Percentiles rank a stretch among this genome's conserved stretches.
Evolutionary conservation across 2,888 invertebrate genomes (phyloP).

Genomic region (Salticus scenicus): DNA sequence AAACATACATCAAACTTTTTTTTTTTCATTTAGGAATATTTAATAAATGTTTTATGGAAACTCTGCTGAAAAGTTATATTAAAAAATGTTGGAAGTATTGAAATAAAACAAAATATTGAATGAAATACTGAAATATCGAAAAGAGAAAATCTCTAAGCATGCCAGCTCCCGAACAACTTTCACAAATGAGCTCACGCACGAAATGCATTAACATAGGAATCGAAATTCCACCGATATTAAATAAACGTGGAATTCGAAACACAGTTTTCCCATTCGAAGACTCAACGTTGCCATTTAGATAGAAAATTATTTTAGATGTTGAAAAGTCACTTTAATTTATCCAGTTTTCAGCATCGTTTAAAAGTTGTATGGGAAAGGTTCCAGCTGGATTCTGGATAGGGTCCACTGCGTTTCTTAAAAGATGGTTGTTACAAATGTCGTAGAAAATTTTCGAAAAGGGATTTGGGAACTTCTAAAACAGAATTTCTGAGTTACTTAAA

Average conservation of each 20-base stretch:
- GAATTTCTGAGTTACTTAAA: too few species aligned
- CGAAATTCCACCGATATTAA: background rate
- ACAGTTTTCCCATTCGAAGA: background rate
- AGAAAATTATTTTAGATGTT: conserved; percentile 24
- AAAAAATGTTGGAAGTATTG: too few species aligned
- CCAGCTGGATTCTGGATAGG: too few species aligned
- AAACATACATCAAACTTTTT: too few species aligned
- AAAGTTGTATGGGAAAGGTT: background rate
- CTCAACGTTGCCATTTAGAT: conserved; percentile 1
- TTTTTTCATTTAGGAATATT: too few species aligned
- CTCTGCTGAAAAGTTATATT: too few species aligned
- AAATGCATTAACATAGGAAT: conserved; percentile 5
- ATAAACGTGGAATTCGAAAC: background rate
- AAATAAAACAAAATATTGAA: too few species aligned
- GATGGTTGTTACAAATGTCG: too few species aligned
- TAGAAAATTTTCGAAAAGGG: too few species aligned
- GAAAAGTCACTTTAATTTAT: conserved; percentile 28
- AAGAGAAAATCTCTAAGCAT: background rate
- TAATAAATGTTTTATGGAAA: too few species aligned
- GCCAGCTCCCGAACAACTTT: background rate
- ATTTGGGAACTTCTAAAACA: too few species aligned
- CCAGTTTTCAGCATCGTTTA: background rate
- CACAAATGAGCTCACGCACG: background rate
- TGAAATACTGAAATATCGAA: background rate
- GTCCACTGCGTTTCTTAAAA: too few species aligned